Evolutionary conservation across 2,888 invertebrate species (phyloP), one percentile per base, ranked within the genome.

Genomic region (Rapana venosa): DNA sequence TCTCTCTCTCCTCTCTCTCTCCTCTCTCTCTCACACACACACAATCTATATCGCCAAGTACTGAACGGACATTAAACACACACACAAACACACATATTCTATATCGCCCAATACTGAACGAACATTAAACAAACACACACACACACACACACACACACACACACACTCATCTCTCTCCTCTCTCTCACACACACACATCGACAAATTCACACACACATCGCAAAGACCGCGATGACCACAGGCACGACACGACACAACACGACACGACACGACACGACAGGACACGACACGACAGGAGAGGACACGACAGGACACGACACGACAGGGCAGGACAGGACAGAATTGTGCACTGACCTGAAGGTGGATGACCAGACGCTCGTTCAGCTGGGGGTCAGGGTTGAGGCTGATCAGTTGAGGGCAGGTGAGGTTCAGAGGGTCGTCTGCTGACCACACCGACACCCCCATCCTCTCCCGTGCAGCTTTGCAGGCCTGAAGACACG

Each of bases 381-480:
- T 99, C 92, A 99, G 97, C 94, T 98, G 98, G 36, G 99, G 99
- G 97, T 99, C 99, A 87, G 99, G 99, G 96, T 99, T 99, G 94
- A 99, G 97, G 97, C 99, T 99, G 93, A 99, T 99, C 95, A 99
- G 97, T 96, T 99, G 99, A 96, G 98, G 99, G 96, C 98, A 98
- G 96, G 98, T 98, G 96, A 98, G 98, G 96, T 99, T 99, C 92
- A 99, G 99, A 93, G 96, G 97, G 95, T 99, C 99, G n/a, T 99
- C 99, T 90, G 99, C 98, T 86, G 98, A 98, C 96, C 99, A 98
- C 66, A 99, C 98, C 95, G 99, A 99, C 94, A 99, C 99, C 84
- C 99, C 99, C 98, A 99, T 99, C 96, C 99, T 98, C 96, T 99
- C 99, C 91, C 99, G 96, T 0, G 99, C 98, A 93, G 98, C 98